Conservation (phyloP, 2,888 invertebrate species). For the Hecatera dysodea region DNA sequence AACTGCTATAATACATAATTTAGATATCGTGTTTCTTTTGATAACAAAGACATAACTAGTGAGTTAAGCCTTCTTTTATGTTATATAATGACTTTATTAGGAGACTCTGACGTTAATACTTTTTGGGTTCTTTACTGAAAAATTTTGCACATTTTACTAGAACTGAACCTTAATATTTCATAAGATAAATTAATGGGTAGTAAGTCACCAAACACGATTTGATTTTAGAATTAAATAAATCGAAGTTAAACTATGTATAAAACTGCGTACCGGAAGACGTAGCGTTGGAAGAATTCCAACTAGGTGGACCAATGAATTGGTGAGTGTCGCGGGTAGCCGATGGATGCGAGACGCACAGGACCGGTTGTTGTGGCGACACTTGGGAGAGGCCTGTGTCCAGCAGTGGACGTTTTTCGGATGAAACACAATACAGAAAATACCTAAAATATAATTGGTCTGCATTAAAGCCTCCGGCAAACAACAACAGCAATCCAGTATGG, state of each 20-base stretch:
- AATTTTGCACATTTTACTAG: no score
- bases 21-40: constrained; percentile 26
- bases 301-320: no score
- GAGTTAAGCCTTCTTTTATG: not conserved
- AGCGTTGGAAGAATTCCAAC: no score
- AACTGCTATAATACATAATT: not conserved
- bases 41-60: not conserved
- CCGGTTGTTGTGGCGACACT: no score
- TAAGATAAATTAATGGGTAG: not conserved
- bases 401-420: no score
- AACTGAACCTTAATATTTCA: not conserved
- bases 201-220: no score
- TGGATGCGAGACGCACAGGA: no score
- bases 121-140: not conserved
- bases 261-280: no score
- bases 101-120: not conserved
- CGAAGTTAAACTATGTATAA: no score
- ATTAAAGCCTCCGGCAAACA: constrained; percentile 9
- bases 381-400: no score
- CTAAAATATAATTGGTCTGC: constrained; percentile 36
- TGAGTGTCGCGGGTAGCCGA: no score
- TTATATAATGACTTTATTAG: not conserved
- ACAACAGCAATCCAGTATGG: constrained; percentile 9
- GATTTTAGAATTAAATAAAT: no score
- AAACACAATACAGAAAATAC: not conserved